Evolutionary conservation across 2,797 vertebrate species (phyloP).

Genomic region (Graptemys geographica): DNA sequence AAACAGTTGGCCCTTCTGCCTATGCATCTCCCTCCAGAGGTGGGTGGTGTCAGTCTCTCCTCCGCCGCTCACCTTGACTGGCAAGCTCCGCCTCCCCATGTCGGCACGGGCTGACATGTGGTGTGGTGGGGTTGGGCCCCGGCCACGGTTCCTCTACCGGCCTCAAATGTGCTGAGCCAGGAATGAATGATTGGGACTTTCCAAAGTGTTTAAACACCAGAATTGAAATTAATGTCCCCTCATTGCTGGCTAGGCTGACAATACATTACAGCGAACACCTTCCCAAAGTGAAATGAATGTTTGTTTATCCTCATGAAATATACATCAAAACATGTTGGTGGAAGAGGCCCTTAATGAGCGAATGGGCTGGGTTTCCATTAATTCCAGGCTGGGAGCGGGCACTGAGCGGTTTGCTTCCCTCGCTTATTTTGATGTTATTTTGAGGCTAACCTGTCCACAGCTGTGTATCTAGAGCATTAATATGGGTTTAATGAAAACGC

Average conservation of each 20-base stretch:
- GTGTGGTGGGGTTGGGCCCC: neutral
- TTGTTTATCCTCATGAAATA: constrained; percentile 94
- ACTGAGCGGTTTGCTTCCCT: neutral
- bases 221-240: constrained; percentile 91
- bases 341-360: constrained; percentile 71
- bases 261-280: constrained; percentile 92
- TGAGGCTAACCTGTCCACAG: constrained; percentile 75
- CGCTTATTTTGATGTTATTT: constrained; percentile 29
- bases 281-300: constrained; percentile 92
- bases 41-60: neutral
- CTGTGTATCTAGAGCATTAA: constrained; percentile 83
- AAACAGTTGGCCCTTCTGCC: neutral
- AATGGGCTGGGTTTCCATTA: constrained; percentile 34
- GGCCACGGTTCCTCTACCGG: constrained; percentile 57
- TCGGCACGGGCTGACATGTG: neutral
- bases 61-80: neutral
- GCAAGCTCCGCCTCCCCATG: neutral
- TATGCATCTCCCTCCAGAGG: neutral
- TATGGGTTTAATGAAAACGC: constrained; percentile 85
- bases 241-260: constrained; percentile 86
- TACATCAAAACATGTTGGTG: constrained; percentile 82
- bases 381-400: constrained; percentile 38
- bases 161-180: constrained; percentile 75
- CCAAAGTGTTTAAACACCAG: constrained; percentile 90
- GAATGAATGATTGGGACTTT: constrained; percentile 89